Base-by-base conservation (phyloP, 2,888 invertebrate genomes). In the Calephelis perditalis region DNA sequence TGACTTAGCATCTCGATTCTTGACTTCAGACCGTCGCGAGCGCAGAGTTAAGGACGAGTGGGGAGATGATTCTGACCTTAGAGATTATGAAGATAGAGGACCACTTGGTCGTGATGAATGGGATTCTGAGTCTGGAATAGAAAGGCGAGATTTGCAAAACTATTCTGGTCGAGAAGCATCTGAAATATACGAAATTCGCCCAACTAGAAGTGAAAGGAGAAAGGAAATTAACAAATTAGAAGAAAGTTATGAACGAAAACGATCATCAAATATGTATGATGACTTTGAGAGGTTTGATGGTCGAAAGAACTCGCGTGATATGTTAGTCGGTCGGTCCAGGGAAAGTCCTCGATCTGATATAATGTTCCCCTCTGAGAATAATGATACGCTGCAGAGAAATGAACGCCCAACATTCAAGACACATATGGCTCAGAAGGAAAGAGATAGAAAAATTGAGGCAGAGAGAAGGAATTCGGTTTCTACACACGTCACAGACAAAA, bases 391-490 rank as follows among this genome's bases (percentile, higher is more conserved):
- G 11, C 86, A 91, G 68, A 81, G 85, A 11, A 69, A 75, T 1
- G 92, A 93, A 60, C 84, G 94, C 57, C 93, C 94, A 0, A 95
- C 95, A 1, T 95, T 95, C 72, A 93, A 94, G 70, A 94, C 94
- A 1, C 95, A 95, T 73, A 94, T 94, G 93, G 93, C 91, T 0
- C 93, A 93, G 74, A 94, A 94, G 67, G 93, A 94, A 71, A 86
- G 94, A 68, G 88, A 91, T 56, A 80, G 87, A 60, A 89, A 89
- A 67, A 83, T 92, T 61, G 95, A 95, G 71, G 93, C 94, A 5
- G 95, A 95, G 68, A 93, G 96, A 63, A 92, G 95, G 71, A 93
- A 94, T 61, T 95, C 95, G 0, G 94, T 95, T 0, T 95, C 95
- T 0, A 96, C 96, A 0, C 93, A 94, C 69, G 93, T 93, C 57